Conservation (phyloP, 2,888 invertebrate species). For the Blomia tropicalis region DNA sequence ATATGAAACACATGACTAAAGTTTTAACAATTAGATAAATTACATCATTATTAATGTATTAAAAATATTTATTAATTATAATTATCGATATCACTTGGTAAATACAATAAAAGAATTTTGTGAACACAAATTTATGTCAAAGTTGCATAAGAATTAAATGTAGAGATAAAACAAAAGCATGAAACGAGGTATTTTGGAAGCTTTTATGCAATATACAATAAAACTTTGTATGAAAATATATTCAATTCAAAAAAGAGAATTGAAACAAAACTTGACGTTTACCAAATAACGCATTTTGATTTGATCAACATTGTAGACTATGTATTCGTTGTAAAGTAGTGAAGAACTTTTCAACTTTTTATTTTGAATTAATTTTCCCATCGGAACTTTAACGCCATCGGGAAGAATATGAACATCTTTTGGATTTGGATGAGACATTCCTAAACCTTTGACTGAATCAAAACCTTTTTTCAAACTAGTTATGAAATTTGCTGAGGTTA, state of each 20-base stretch:
- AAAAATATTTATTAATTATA: no score
- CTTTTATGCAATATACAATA: no score
- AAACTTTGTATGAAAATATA: no score
- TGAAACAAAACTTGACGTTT: constrained; percentile 68
- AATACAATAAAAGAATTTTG: no score
- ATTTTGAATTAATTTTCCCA: constrained; percentile 47
- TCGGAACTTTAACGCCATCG: constrained; percentile 60
- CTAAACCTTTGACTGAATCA: constrained; percentile 75
- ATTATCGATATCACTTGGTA: no score
- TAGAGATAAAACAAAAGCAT: no score
- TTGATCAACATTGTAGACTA: constrained; percentile 90
- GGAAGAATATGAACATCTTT: constrained; percentile 40
- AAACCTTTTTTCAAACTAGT: constrained; percentile 60
- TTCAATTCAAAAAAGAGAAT: constrained; percentile 33
- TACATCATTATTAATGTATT: no score
- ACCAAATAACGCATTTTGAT: constrained; percentile 76
- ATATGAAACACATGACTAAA: no score
- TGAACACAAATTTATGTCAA: no score
- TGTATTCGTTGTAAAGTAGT: constrained; percentile 82
- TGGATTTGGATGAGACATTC: constrained; percentile 69
- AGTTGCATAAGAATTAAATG: no score
- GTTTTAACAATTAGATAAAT: no score
- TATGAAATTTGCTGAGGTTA: background rate
- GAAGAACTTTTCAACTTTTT: constrained; percentile 36
- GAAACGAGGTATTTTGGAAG: no score